Conservation (phyloP, 2,113 vertebrate species). For the Notarius lentiginosus region DNA sequence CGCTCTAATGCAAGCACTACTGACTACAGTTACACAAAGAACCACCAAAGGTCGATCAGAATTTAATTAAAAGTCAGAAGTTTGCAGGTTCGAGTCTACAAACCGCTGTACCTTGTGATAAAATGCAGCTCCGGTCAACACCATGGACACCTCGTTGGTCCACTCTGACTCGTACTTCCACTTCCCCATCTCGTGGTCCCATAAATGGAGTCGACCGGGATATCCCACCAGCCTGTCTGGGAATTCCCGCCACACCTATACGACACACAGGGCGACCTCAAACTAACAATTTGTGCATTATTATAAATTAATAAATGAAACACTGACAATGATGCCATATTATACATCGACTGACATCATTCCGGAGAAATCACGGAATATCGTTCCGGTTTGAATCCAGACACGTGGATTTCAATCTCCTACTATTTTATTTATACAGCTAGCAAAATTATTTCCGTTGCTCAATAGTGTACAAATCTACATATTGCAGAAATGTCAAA, state of each 20-base stretch:
- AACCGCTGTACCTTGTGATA: conserved; percentile 90
- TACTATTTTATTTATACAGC: too few species aligned
- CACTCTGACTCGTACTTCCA: conserved; percentile 99
- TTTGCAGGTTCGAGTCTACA: not conserved
- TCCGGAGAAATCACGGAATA: not conserved
- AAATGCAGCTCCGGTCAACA: conserved; percentile 95
- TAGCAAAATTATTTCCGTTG: too few species aligned
- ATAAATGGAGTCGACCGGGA: conserved; percentile 93
- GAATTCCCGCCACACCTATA: conserved; percentile 95
- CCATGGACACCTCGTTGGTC: conserved; percentile 99
- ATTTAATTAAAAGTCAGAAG: not conserved
- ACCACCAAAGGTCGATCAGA: too few species aligned
- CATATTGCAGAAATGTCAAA: not conserved
- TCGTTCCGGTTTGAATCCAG: not conserved
- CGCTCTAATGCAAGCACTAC: not conserved
- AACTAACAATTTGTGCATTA: not conserved
- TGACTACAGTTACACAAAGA: not conserved
- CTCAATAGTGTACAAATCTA: not conserved
- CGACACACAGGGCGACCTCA: not conserved
- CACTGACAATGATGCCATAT: not conserved
- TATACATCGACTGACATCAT: not conserved
- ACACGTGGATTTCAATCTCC: not conserved
- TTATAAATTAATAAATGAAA: not conserved
- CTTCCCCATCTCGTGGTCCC: conserved; percentile 98
- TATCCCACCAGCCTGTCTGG: conserved; percentile 95